These are phyloP conservation scores for Cantharis flavilabris DNA, from an alignment of 2,888 invertebrate species.

Conservation along the genomic window DNA sequence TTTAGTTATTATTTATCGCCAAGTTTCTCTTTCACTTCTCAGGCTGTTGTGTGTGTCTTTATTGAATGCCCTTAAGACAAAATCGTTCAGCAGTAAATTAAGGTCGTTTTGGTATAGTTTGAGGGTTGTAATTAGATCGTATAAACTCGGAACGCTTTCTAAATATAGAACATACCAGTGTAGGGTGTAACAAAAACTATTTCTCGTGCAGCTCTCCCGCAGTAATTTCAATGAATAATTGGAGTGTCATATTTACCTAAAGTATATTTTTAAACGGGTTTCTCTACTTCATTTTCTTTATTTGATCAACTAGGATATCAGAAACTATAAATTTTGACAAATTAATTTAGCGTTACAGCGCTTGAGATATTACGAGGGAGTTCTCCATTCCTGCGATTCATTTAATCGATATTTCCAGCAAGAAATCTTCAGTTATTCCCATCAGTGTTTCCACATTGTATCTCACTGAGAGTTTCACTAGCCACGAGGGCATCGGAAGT, in stretches of 20 bases:
- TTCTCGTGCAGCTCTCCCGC: not conserved
- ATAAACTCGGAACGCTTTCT: not conserved
- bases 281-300: not conserved
- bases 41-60: not conserved
- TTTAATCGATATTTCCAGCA: not conserved
- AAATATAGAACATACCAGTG: not conserved
- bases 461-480: not conserved
- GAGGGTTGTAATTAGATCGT: conserved; percentile 11
- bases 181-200: not conserved
- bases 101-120: conserved; percentile 6
- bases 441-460: not conserved
- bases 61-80: conserved; percentile 4
- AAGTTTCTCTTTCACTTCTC: not conserved
- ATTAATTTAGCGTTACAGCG: not conserved
- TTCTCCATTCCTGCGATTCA: not conserved
- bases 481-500: not conserved
- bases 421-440: not conserved
- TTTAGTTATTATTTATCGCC: not conserved
- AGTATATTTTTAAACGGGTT: not conserved
- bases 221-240: not conserved
- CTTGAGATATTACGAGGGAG: not conserved
- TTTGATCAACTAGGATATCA: not conserved
- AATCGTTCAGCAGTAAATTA: conserved; percentile 8
- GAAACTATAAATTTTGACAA: not conserved
- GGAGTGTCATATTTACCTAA: not conserved